Conservation (phyloP, 2,113 vertebrate species). For the Callipepla squamata region DNA sequence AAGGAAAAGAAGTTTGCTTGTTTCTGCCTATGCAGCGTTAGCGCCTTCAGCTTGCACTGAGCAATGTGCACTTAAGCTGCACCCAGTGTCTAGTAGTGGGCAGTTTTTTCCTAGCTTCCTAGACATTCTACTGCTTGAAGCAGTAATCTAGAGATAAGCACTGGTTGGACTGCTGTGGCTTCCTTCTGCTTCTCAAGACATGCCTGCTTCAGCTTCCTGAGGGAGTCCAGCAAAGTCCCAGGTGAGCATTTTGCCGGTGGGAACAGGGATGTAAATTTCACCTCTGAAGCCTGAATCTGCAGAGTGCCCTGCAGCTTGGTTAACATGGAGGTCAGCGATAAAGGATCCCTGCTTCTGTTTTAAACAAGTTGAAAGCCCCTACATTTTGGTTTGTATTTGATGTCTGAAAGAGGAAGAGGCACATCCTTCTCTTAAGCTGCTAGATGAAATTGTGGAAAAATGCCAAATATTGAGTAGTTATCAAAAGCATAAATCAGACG, state of each 20-base stretch:
- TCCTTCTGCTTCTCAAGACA: background rate
- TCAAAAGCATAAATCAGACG: conserved; percentile 5
- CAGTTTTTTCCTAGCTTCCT: background rate
- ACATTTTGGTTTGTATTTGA: background rate
- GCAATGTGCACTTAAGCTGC: background rate
- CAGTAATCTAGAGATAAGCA: background rate
- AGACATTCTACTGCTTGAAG: background rate
- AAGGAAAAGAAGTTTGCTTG: background rate
- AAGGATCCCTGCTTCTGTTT: background rate
- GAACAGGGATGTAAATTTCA: background rate
- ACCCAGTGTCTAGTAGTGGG: background rate
- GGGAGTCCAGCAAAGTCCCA: background rate
- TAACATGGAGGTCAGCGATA: background rate
- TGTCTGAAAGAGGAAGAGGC: background rate
- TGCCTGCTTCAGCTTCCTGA: background rate
- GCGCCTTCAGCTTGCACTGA: background rate
- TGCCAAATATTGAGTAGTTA: background rate
- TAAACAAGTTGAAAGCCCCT: background rate
- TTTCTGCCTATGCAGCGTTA: background rate
- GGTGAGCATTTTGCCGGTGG: background rate
- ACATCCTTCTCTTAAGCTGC: background rate
- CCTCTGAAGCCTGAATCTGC: background rate
- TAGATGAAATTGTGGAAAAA: background rate
- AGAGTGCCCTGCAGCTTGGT: background rate
- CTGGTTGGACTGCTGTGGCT: background rate